These are phyloP conservation scores for Odocoileus virginianus DNA, from an alignment of 2,113 vertebrate genomes.

Conservation along the genomic window DNA sequence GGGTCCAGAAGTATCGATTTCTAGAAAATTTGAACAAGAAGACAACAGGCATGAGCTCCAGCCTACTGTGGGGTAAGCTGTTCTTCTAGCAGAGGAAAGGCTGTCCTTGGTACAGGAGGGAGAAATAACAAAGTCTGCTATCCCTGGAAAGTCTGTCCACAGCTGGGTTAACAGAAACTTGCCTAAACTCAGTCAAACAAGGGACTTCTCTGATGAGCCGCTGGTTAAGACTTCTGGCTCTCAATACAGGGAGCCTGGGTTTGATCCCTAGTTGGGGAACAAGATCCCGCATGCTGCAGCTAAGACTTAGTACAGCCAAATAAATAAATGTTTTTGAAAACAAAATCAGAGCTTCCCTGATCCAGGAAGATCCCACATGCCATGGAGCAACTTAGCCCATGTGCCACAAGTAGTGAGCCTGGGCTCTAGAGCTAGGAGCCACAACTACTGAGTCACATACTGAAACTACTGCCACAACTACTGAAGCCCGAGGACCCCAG, in stretches of 20 bases:
- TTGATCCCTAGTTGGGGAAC: background rate
- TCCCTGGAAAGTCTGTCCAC: background rate
- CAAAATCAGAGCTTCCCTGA: background rate
- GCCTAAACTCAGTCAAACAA: background rate
- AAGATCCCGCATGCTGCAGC: background rate
- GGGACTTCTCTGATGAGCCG: background rate
- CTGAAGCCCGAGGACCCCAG: background rate
- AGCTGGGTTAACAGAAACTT: background rate
- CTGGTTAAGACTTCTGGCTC: background rate
- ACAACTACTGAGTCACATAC: background rate
- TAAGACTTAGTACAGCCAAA: background rate
- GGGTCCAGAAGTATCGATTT: constrained; percentile 39
- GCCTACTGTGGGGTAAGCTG: background rate
- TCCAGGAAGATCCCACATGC: background rate
- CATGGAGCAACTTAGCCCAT: background rate
- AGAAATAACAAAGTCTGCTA: background rate
- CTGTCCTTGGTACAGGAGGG: background rate
- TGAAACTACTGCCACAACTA: background rate
- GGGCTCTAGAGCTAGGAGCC: background rate
- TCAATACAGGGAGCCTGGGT: background rate
- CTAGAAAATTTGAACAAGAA: background rate
- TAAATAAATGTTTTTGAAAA: background rate
- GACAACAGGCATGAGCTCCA: background rate
- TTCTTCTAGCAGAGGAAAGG: background rate
- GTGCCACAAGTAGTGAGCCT: background rate